Conservation (phyloP, 2,113 vertebrate species). For the Lampris megalopsis region DNA sequence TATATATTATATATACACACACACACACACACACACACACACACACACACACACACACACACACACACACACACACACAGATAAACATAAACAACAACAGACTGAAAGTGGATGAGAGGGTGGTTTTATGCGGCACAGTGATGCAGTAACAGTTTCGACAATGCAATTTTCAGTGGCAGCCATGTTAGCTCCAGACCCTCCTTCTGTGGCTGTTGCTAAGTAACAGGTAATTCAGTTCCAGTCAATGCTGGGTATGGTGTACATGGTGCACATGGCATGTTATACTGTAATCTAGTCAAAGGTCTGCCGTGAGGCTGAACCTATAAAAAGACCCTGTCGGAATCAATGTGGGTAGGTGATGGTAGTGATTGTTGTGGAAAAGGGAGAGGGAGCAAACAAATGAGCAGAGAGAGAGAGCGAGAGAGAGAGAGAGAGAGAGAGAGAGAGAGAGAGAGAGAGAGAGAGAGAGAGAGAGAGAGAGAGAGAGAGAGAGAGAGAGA, state of each 20-base stretch:
- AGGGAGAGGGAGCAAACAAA: slow-evolving; percentile 15
- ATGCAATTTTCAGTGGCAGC: slow-evolving; percentile 1
- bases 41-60: not conserved
- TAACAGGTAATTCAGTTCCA: slow-evolving; percentile 36
- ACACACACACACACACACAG: not conserved
- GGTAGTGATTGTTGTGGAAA: not conserved
- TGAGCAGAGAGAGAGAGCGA: not conserved
- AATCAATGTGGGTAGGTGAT: not conserved
- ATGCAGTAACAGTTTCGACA: slow-evolving; percentile 2
- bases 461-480: slow-evolving; percentile 29
- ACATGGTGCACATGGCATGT: too few species aligned
- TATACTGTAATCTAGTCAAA: too few species aligned
- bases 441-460: slow-evolving; percentile 9
- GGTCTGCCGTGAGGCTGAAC: too few species aligned
- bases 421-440: not conserved
- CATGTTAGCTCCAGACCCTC: slow-evolving; percentile 16
- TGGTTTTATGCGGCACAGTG: not conserved
- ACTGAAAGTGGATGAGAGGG: not conserved
- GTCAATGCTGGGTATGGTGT: not conserved
- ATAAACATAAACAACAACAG: not conserved
- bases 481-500: not conserved
- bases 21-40: not conserved
- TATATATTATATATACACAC: too few species aligned
- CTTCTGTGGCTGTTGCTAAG: slow-evolving; percentile 33
- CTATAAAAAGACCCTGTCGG: too few species aligned